Conservation (phyloP, 1,140 invertebrate genomes). For the Papilio polytes region DNA sequence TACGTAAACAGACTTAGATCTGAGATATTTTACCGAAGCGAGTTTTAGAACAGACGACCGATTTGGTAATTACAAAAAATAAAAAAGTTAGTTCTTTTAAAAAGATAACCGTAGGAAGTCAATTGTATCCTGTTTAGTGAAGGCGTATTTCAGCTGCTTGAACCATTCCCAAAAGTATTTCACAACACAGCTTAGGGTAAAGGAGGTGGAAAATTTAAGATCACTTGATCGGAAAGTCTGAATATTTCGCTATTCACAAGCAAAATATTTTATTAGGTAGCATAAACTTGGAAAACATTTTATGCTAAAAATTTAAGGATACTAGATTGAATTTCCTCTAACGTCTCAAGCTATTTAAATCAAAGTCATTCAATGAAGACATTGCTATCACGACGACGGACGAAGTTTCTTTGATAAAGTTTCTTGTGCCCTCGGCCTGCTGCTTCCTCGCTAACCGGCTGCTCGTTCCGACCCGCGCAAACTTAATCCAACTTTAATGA, state of each 20-base stretch:
- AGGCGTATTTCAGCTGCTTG: too few species aligned
- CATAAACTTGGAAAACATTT: background rate
- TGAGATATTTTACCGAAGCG: background rate
- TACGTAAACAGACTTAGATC: slow-evolving; percentile 59
- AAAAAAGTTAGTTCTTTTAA: background rate
- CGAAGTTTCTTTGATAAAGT: slow-evolving; percentile 53
- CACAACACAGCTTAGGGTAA: too few species aligned
- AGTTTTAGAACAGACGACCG: background rate
- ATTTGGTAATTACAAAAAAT: background rate
- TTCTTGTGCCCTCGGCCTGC: slow-evolving; percentile 46
- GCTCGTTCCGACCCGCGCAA: slow-evolving; percentile 77
- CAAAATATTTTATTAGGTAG: background rate
- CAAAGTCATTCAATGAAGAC: slow-evolving; percentile 54
- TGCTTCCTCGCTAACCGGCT: slow-evolving; percentile 75
- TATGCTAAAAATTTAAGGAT: background rate
- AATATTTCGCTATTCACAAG: background rate
- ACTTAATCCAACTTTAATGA: slow-evolving; percentile 85
- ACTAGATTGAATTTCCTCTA: background rate
- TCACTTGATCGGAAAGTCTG: background rate
- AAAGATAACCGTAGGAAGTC: background rate
- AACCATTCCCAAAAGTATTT: too few species aligned
- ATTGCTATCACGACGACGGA: slow-evolving; percentile 47
- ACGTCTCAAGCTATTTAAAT: slow-evolving; percentile 50
- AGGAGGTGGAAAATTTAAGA: too few species aligned
- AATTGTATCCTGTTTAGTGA: too few species aligned